Conservation (phyloP, 2,797 vertebrate genomes). For the Anomalospiza imberbis region DNA sequence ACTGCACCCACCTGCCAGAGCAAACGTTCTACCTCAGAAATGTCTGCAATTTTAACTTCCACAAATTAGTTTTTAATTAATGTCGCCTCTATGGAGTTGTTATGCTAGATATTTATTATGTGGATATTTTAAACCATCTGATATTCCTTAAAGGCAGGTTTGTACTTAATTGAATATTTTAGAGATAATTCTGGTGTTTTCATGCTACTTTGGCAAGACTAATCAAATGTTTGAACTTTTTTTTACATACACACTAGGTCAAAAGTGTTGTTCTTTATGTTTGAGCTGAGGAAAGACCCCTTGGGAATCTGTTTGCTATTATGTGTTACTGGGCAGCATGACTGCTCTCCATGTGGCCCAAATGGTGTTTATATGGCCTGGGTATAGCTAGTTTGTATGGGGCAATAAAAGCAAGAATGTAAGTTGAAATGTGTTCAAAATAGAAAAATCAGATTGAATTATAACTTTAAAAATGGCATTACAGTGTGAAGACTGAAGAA, state of each 20-base stretch:
- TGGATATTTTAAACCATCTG: neutral
- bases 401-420: neutral
- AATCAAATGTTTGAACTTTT: neutral
- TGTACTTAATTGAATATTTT: neutral
- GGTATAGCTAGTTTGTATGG: neutral
- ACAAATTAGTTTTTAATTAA: neutral
- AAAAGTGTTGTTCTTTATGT: neutral
- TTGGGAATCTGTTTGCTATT: neutral
- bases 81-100: neutral
- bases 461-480: neutral
- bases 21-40: neutral
- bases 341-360: neutral
- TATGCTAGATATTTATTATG: neutral
- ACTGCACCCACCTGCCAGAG: accelerated
- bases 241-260: neutral
- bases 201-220: neutral
- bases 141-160: neutral
- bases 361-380: neutral
- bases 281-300: neutral
- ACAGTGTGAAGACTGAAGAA: neutral
- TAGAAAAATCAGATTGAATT: neutral
- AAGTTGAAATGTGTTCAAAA: neutral
- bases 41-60: neutral
- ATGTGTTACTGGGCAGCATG: neutral
- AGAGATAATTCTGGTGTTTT: neutral